Evolutionary conservation across 2,113 vertebrate species (phyloP), one percentile per base, ranked within the genome.

Genomic region (Ammodytes dubius): DNA sequence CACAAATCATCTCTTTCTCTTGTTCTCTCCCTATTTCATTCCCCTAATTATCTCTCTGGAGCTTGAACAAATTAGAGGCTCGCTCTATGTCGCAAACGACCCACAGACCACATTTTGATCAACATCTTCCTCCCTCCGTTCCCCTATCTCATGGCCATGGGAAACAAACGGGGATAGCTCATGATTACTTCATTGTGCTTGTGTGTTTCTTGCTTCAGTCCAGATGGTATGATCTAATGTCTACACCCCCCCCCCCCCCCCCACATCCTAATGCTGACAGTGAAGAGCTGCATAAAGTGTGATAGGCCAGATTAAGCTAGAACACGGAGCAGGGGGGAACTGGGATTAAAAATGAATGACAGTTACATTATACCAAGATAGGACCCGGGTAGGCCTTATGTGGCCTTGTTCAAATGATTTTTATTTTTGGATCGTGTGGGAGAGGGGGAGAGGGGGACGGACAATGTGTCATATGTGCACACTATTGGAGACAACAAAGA

Each of bases 171-270:
- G 27, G 69, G 67, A 76, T 12, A 65, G 59, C 45, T 27, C 49
- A 45, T 40, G 76, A 88, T 82, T 73, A 74, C 77, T 85, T 85
- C 70, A 54, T 69, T 75, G 74, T 80, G 68, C 56, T 73, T 82
- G 83, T 65, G 19, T 5, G 61, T 67, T 80, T 77, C 68, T 73
- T 84, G 37, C 66, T 85, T 82, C 87, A 91, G 89, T 85, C 83
- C 87, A 91, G 89, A 90, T 90, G 86, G 86, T 79, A 84, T 83
- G 79, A 89, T 87, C 60, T 86, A 88, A 83, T 4, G 74, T 87
- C 87, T 84, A 81, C 59, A n/a, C 49, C 50, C 13, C 50, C 53
- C 7, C 45, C 49, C 14, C 2, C 57, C 9, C 5, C 11, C 15
- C 37, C 17, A 64, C 70, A 78, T 67, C 78, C n/a, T 73, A 57